These are phyloP conservation scores for Stratiomys singularior DNA, from an alignment of 2,888 invertebrate species.

Conservation along the genomic window DNA sequence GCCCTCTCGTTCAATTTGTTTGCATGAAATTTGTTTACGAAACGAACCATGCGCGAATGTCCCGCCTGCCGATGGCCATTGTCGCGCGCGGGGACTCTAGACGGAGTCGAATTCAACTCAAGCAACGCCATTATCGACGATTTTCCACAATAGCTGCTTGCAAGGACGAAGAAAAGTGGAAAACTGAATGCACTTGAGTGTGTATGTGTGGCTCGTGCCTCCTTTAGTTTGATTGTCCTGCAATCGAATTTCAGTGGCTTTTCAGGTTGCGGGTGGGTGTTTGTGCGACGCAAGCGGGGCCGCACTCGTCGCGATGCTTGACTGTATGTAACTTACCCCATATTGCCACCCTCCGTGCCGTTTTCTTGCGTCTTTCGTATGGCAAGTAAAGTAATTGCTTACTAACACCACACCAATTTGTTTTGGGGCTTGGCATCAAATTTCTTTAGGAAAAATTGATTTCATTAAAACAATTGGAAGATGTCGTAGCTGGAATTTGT, in stretches of 20 bases:
- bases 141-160: slow-evolving; percentile 31
- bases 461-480: slow-evolving; percentile 54
- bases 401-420: slow-evolving; percentile 51
- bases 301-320: neutral
- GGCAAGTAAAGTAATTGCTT: slow-evolving; percentile 41
- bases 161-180: slow-evolving; percentile 30
- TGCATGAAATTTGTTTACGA: neutral
- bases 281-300: neutral
- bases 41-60: slow-evolving; percentile 18
- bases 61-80: neutral
- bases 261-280: neutral
- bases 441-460: slow-evolving; percentile 53
- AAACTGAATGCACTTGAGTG: slow-evolving; percentile 21
- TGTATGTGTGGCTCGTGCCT: slow-evolving; percentile 15
- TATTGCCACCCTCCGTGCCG: slow-evolving; percentile 8
- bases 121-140: slow-evolving; percentile 42
- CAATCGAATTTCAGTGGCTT: slow-evolving; percentile 39
- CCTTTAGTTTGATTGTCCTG: slow-evolving; percentile 43
- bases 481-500: slow-evolving; percentile 52
- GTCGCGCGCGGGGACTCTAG: neutral
- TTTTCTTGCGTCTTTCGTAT: neutral
- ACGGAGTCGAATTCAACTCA: neutral
- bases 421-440: slow-evolving; percentile 50
- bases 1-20: slow-evolving; percentile 13
- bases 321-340: slow-evolving; percentile 24